Base-by-base conservation (phyloP, 2,888 invertebrate genomes). In the Pseudococcus viburni region DNA sequence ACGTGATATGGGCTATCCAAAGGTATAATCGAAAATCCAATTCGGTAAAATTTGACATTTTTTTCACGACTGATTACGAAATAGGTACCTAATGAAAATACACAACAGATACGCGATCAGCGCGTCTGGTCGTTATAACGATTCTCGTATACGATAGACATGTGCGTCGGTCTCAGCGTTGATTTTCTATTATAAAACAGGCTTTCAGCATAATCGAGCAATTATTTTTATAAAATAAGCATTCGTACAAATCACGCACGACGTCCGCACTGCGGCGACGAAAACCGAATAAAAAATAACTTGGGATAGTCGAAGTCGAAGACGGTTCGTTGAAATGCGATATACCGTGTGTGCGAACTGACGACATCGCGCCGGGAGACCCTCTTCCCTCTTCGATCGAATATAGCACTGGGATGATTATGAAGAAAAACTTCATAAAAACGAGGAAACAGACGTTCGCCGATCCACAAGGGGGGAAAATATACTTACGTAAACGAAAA, bases 391-490 rank as follows among this genome's bases (percentile, higher is more conserved):
- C 22, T 15, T 22, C 39, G 42, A n/a, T 42, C 86, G 64, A 86
- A 86, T 86, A 86, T 86, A 59, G 64, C 64, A 55, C 64, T 64
- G 64, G 22, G 64, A 42, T 42, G 55, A 42, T 64, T 64, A 86
- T 86, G 86, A 86, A 42, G 86, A 86, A 86, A 86, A 86, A 86
- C 86, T 64, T 86, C 64, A 64, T 64, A 86, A 55, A 86, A 55
- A 86, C 51, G 51, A 46, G 26, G 46, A 84, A 22, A 26, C 9
- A 39, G 48, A 19, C 17, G 19, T 33, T 33, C 48, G 86, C 11
- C 55, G 55, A 59, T 19, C 26, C 39, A 33, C 22, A 17, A 59
- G 77, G 73, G 46, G 42, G 51, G 19, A 88, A 64, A 88, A 46
- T 68, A 85, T 33, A 33, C 26, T 33, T 33, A 33, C 22, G 85